phyloP scores from a whole-genome alignment of 2,888 invertebrate genomes.

The Phlogophora meticulosa region DNA sequence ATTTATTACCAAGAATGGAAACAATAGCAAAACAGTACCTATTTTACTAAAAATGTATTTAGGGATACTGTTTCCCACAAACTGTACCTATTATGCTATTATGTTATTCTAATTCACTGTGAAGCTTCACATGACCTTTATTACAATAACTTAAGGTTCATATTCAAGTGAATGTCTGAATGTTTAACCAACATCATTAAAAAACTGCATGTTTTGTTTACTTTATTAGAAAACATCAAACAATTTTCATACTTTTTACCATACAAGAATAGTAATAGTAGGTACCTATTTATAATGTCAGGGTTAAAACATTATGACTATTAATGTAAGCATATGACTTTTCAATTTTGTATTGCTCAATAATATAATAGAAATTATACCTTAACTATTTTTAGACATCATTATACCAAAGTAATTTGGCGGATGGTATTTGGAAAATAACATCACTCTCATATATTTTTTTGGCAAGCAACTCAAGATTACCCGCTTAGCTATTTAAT shows the following conservation, averaged over 20 bases:
- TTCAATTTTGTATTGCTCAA: conserved; percentile 57
- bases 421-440: conserved; percentile 33
- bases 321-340: conserved; percentile 19
- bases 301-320: conserved; percentile 36
- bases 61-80: conserved; percentile 1
- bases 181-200: background rate
- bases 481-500: conserved; percentile 38
- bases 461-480: conserved; percentile 25
- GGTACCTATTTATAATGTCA: conserved; percentile 60
- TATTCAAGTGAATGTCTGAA: background rate
- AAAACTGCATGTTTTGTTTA: conserved; percentile 17
- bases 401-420: conserved; percentile 62
- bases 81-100: background rate
- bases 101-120: background rate
- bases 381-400: conserved; percentile 35
- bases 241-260: conserved; percentile 16
- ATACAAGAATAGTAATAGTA: conserved; percentile 54
- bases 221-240: conserved; percentile 3
- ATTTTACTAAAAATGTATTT: background rate
- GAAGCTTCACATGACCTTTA: background rate
- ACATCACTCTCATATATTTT: conserved; percentile 25
- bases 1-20: conserved; percentile 33
- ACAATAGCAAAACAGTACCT: conserved; percentile 6
- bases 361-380: conserved; percentile 41
- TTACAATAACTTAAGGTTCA: conserved; percentile 2